Base-by-base conservation (phyloP, 2,888 invertebrate species). In the Catotricha subobsoleta region DNA sequence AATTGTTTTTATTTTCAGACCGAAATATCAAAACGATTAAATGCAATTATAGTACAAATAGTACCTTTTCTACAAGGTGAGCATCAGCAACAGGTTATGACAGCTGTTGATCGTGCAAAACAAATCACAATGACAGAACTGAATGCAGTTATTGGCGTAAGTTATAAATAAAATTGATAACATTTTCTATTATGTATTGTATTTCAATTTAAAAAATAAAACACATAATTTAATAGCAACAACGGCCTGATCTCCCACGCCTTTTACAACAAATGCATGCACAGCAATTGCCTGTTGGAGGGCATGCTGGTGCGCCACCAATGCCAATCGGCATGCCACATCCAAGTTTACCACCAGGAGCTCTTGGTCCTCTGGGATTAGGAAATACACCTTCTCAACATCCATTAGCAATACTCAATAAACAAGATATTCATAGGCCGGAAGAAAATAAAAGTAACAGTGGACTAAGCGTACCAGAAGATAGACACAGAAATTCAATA, bases 111-210 rank as follows among this genome's bases (percentile, higher is more conserved):
- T 62, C 67, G 91, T 55, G 91, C 91, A 54, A 92, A 92, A 66
- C 87, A 91, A 69, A 86, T 94, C 59, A 88, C 84, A 54, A 88
- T 90, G 86, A 81, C 86, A 47, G 91, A 92, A 66, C 72, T 91
- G 49, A 90, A 90, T 64, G 80, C 87, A 51, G 87, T 91, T 57
- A 87, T 90, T 59, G 88, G 88, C 76, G 90, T 90, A 68, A 78
- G 82, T 68, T 44, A 5, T n/a, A 29, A 29, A 29, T 10, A 29
- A 9, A 4, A 29, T 29, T 12, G n/a, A n/a, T n/a, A 8, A 16
- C 25, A 36, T 25, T 31, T 31, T 31, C 16, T 5, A 15, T 31
- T 31, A 13, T 16, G 18, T 33, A 12, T 18, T 9, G 12, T 21
- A 13, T 13, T n/a, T 21, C 20, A 13, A 23, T 8, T 21, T 10